Evolutionary conservation across 2,113 vertebrate species (phyloP), one percentile per base, ranked within the genome.

Genomic region (Solea solea): DNA sequence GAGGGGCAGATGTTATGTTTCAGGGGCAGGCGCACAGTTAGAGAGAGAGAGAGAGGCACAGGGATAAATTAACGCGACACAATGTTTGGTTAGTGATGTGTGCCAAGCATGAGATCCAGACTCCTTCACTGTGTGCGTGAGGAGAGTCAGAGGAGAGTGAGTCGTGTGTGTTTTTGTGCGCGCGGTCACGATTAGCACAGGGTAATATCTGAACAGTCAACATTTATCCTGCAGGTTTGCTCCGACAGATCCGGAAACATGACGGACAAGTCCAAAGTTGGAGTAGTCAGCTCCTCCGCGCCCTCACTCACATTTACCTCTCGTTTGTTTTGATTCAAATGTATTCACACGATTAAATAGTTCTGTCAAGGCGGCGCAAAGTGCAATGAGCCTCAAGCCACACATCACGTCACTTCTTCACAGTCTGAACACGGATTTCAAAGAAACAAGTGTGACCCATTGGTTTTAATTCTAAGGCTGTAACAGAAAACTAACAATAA

Each of bases 121-220:
- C 59, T 25, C 27, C 67, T 49, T 40, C 44, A 48, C 71, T 79
- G 75, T 75, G 69, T 45, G 56, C 45, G 56, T 50, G 73, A 59
- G 5, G 28, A 34, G 34, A 34, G 34, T 21, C 21, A 21, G 21
- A 21, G 21, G 21, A 1, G 21, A 21, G 21, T 1, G 54, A 67
- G 61, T 50, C 42, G 58, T 53, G 52, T 53, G 52, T 44, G 44
- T 56, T 6, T 50, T 42, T 49, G 39, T 28, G 49, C 59, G 61
- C 15, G 16, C 52, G 40, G 61, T 81, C 74, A 50, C 44, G 63
- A 81, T 86, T 85, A 75, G 78, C 54, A 42, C 50, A 46, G 59
- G 62, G 74, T 73, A 56, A 61, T 81, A 78, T 84, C 80, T 88
- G 67, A 88, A 87, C 86, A 72, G 74, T 71, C 85, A 90, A 90